These are phyloP conservation scores for Lepidocyrtoides sp. DNA, from an alignment of 2,888 invertebrate species.

Conservation along the genomic window DNA sequence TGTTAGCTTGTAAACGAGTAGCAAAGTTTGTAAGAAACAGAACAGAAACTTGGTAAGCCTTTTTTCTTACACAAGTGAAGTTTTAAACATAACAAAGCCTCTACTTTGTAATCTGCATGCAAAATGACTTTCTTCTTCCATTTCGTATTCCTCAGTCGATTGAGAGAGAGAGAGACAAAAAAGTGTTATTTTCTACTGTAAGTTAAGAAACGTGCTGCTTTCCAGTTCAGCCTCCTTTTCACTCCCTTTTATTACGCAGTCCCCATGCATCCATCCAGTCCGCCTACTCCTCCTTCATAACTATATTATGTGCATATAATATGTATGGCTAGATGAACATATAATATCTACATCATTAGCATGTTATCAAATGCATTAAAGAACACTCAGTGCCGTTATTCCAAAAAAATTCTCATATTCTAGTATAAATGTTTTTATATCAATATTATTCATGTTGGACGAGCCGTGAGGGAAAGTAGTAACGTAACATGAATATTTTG, in stretches of 20 bases:
- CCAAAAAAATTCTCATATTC: background rate
- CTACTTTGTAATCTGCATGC: constrained; percentile 81
- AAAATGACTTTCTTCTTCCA: constrained; percentile 70
- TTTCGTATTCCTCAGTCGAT: constrained; percentile 18
- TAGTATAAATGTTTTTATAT: background rate
- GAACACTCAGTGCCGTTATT: too few species aligned
- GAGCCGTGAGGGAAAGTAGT: background rate
- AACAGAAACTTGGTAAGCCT: constrained; percentile 75
- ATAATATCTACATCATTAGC: constrained; percentile 22
- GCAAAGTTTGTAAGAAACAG: constrained; percentile 83
- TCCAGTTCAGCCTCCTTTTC: constrained; percentile 30
- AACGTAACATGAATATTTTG: constrained; percentile 23
- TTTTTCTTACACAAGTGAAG: constrained; percentile 58
- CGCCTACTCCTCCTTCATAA: constrained; percentile 16
- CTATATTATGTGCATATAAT: too few species aligned
- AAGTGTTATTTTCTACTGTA: constrained; percentile 45
- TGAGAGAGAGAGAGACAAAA: background rate
- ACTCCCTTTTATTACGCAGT: constrained; percentile 15
- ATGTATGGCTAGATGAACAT: too few species aligned
- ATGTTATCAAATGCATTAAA: background rate
- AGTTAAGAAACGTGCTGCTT: constrained; percentile 48
- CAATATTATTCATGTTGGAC: background rate
- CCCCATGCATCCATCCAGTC: background rate
- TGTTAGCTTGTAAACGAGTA: constrained; percentile 76
- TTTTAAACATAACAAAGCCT: constrained; percentile 72